A percentile compares a stretch with the other conserved stretches of the same genome.
Conservation (phyloP, 2,888 invertebrate genomes). For the Ichneumoninae sp. region DNA sequence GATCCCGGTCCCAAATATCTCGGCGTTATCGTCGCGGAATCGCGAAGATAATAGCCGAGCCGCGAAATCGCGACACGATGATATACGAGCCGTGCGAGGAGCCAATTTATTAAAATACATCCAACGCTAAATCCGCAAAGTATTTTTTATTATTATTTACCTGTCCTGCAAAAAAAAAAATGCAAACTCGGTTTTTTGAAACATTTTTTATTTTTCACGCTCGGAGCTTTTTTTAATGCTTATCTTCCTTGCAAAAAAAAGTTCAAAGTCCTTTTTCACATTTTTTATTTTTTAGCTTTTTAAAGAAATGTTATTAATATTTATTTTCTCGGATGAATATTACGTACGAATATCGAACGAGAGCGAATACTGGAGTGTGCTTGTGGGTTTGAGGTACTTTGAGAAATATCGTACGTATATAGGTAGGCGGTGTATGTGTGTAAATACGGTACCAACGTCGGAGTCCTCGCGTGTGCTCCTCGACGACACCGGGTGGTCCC, state of each 20-base stretch:
- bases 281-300: constrained; percentile 25
- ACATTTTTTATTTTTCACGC: constrained; percentile 24
- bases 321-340: constrained; percentile 31
- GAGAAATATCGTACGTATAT: neutral
- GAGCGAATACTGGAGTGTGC: neutral
- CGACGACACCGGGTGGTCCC: constrained; percentile 68
- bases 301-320: no score
- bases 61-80: constrained; percentile 75
- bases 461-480: constrained; percentile 49
- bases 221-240: neutral
- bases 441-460: constrained; percentile 36
- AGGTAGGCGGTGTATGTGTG: neutral
- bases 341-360: constrained; percentile 21
- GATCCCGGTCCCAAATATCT: neutral
- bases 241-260: neutral
- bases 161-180: neutral
- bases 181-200: neutral
- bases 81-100: constrained; percentile 75
- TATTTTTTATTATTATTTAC: neutral
- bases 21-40: constrained; percentile 13
- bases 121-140: neutral
- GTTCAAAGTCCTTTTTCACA: constrained; percentile 2
- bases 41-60: constrained; percentile 34
- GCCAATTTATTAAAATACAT: constrained; percentile 76
- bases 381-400: constrained; percentile 5